Percentiles rank a stretch among this genome's conserved stretches.
Evolutionary conservation across 2,797 vertebrate species (phyloP).

Genomic region (Sebastes goodei): DNA sequence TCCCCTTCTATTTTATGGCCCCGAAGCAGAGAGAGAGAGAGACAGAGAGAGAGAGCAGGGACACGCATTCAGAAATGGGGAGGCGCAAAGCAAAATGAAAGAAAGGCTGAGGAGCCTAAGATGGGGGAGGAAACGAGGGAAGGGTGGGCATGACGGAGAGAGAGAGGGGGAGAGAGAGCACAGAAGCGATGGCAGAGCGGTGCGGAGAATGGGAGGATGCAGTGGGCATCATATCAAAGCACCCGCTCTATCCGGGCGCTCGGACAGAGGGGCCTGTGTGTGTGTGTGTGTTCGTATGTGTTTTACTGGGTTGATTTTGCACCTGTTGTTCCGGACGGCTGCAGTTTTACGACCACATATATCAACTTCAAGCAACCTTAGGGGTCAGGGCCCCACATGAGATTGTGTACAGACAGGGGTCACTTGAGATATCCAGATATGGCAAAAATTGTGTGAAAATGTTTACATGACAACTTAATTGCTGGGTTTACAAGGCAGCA

Average conservation of each 20-base stretch:
- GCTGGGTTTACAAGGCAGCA: background rate
- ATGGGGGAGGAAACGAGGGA: slow-evolving; percentile 51
- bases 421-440: background rate
- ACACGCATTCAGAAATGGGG: slow-evolving; percentile 40
- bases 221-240: slow-evolving; percentile 80
- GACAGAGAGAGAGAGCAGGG: background rate
- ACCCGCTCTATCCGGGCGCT: slow-evolving; percentile 69
- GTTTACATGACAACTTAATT: background rate
- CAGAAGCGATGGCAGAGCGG: slow-evolving; percentile 46
- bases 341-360: slow-evolving; percentile 29
- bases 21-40: background rate
- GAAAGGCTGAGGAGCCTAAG: slow-evolving; percentile 49
- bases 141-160: slow-evolving; percentile 43
- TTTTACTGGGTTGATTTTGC: slow-evolving; percentile 51
- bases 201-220: slow-evolving; percentile 63
- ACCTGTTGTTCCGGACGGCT: slow-evolving; percentile 64
- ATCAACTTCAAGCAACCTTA: slow-evolving; percentile 10
- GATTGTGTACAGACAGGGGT: background rate
- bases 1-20: slow-evolving; percentile 36
- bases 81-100: slow-evolving; percentile 60
- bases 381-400: background rate
- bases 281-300: slow-evolving; percentile 27
- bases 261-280: slow-evolving; percentile 73
- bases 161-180: slow-evolving; percentile 24
- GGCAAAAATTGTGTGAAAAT: background rate